phyloP scores from a whole-genome alignment of 2,888 invertebrate species.

The Microplitis manilae region DNA sequence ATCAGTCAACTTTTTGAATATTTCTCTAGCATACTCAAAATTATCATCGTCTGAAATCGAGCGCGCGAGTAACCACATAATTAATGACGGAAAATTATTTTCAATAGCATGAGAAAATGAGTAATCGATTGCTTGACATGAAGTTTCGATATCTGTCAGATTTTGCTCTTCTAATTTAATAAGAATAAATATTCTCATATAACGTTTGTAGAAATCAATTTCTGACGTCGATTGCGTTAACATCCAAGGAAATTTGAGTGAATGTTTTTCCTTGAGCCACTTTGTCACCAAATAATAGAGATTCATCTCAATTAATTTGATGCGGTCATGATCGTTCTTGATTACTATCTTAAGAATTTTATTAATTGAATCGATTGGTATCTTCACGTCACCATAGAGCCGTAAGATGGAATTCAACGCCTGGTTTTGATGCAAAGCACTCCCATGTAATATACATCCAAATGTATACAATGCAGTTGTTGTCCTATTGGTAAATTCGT shows the following conservation, averaged over 20 bases:
- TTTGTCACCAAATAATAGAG: slow-evolving; percentile 73
- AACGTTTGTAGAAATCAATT: slow-evolving; percentile 69
- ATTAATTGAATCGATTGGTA: slow-evolving; percentile 63
- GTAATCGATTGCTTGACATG: slow-evolving; percentile 61
- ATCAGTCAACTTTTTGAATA: slow-evolving; percentile 56
- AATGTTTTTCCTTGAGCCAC: slow-evolving; percentile 72
- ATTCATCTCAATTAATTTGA: slow-evolving; percentile 68
- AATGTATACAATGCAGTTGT: slow-evolving; percentile 76
- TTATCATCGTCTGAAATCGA: slow-evolving; percentile 47
- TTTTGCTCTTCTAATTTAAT: slow-evolving; percentile 68
- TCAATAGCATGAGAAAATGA: slow-evolving; percentile 61
- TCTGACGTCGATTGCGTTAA: slow-evolving; percentile 69
- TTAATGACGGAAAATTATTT: slow-evolving; percentile 58
- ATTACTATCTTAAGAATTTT: slow-evolving; percentile 72
- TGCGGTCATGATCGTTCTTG: slow-evolving; percentile 59
- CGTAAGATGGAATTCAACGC: slow-evolving; percentile 74
- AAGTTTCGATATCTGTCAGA: slow-evolving; percentile 54
- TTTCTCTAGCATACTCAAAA: slow-evolving; percentile 50
- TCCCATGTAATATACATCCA: slow-evolving; percentile 74
- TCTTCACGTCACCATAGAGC: slow-evolving; percentile 74
- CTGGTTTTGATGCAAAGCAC: slow-evolving; percentile 72
- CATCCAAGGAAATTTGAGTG: slow-evolving; percentile 71
- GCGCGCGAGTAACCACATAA: slow-evolving; percentile 56
- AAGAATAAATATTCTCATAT: slow-evolving; percentile 70
- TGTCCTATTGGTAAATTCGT: slow-evolving; percentile 76